These are phyloP conservation scores for Melanchra persicariae DNA, from an alignment of 2,888 invertebrate species.

Conservation along the genomic window DNA sequence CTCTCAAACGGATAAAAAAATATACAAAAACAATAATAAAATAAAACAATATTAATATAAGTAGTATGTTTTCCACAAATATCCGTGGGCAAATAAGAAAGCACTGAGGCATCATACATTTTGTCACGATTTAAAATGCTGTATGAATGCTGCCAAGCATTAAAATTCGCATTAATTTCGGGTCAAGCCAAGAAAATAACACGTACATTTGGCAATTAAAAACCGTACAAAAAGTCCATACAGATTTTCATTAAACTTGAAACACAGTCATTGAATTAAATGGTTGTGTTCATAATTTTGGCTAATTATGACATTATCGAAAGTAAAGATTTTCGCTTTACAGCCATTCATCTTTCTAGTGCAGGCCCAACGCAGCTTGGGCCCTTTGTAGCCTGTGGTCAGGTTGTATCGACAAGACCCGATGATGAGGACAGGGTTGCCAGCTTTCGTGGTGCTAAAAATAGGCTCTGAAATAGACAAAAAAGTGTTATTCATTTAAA, in stretches of 20 bases:
- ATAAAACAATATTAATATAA: too few relatives aligned
- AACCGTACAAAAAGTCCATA: neutral
- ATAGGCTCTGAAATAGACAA: slow-evolving; percentile 41
- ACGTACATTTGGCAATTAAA: too few relatives aligned
- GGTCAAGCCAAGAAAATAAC: neutral
- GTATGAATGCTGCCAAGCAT: too few relatives aligned
- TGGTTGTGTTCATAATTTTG: slow-evolving; percentile 43
- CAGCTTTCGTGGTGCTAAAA: slow-evolving; percentile 43
- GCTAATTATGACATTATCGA: slow-evolving; percentile 13
- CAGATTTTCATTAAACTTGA: neutral
- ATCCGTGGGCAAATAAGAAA: too few relatives aligned
- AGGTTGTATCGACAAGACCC: slow-evolving; percentile 43
- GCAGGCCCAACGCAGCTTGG: slow-evolving; percentile 41
- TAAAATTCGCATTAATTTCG: too few relatives aligned
- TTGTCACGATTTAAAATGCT: too few relatives aligned
- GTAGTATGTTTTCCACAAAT: too few relatives aligned
- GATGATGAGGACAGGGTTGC: slow-evolving; percentile 45
- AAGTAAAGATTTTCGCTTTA: slow-evolving; percentile 27
- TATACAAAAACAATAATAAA: too few relatives aligned
- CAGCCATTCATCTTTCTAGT: slow-evolving; percentile 32
- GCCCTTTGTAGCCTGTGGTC: slow-evolving; percentile 18
- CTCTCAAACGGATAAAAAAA: too few relatives aligned
- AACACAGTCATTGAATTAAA: neutral
- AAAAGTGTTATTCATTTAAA: neutral
- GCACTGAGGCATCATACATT: too few relatives aligned